Conservation (phyloP, 2,113 vertebrate genomes). For the Polyodon spathula region DNA sequence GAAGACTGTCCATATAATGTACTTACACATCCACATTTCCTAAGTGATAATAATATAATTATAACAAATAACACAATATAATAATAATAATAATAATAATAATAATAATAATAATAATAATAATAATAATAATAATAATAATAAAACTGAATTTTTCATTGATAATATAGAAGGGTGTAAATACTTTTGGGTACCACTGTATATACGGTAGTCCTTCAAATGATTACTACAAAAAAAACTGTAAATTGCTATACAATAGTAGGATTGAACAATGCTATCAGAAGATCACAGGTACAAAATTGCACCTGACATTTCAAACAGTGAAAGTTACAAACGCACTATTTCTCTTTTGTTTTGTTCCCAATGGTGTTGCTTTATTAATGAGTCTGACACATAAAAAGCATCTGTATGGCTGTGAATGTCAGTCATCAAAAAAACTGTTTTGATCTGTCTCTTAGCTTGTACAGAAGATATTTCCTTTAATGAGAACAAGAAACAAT, state of each 20-base stretch:
- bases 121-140: no score
- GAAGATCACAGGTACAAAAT: constrained; percentile 90
- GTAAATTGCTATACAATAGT: constrained; percentile 51
- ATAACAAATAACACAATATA: no score
- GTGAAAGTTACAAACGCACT: constrained; percentile 66
- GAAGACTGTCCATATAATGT: no score
- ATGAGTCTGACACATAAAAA: constrained; percentile 98
- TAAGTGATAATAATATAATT: no score
- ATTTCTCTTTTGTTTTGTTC: constrained; percentile 64
- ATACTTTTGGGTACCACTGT: no score
- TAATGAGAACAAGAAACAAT: constrained; percentile 84
- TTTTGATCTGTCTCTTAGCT: constrained; percentile 91
- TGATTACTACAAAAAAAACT: constrained; percentile 22
- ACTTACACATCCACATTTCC: no score
- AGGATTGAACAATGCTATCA: constrained; percentile 69
- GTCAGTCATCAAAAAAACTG: constrained; percentile 90
- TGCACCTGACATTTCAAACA: constrained; percentile 94
- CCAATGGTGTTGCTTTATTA: constrained; percentile 90
- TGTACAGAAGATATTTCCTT: constrained; percentile 95
- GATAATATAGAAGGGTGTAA: no score
- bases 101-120: no score
- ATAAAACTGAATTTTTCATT: no score
- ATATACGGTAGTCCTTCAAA: constrained; percentile 1
- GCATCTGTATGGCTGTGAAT: constrained; percentile 82
- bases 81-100: no score